These are phyloP conservation scores for Melinopterus prodromus DNA, from an alignment of 2,888 invertebrate genomes.

Conservation along the genomic window DNA sequence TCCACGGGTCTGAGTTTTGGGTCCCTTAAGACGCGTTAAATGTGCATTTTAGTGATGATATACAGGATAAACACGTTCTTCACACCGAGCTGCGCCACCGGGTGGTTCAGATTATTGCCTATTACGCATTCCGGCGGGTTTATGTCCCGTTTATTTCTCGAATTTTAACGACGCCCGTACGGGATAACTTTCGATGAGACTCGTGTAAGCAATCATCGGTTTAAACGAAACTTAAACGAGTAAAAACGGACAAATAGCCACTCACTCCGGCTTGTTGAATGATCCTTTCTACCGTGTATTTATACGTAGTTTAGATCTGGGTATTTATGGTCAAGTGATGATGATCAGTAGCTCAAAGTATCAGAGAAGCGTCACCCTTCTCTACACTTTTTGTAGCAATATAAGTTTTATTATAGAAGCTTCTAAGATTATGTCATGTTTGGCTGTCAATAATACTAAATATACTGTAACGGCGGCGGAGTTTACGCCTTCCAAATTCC, in stretches of 20 bases:
- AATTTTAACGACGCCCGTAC: slow-evolving; percentile 28
- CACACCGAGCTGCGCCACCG: slow-evolving; percentile 42
- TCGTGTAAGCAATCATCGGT: background rate
- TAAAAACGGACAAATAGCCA: background rate
- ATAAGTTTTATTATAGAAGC: too few species aligned
- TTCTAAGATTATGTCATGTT: too few species aligned
- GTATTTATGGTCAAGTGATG: background rate
- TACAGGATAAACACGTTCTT: slow-evolving; percentile 25
- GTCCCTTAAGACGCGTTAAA: background rate
- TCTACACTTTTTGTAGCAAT: too few species aligned
- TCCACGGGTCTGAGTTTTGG: background rate
- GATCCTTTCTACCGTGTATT: background rate
- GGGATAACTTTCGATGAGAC: background rate
- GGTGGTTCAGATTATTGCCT: slow-evolving; percentile 44
- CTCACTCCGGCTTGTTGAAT: background rate
- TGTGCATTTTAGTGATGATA: background rate
- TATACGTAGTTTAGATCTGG: background rate
- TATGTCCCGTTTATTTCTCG: slow-evolving; percentile 38
- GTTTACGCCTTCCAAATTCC: too few species aligned
- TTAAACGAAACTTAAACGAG: background rate
- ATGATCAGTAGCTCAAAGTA: background rate
- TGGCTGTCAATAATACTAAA: too few species aligned
- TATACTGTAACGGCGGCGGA: too few species aligned
- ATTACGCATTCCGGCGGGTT: slow-evolving; percentile 41
- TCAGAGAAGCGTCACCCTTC: too few species aligned